Conservation (phyloP, 2,888 invertebrate species). For the Drosophila percnosoma region DNA sequence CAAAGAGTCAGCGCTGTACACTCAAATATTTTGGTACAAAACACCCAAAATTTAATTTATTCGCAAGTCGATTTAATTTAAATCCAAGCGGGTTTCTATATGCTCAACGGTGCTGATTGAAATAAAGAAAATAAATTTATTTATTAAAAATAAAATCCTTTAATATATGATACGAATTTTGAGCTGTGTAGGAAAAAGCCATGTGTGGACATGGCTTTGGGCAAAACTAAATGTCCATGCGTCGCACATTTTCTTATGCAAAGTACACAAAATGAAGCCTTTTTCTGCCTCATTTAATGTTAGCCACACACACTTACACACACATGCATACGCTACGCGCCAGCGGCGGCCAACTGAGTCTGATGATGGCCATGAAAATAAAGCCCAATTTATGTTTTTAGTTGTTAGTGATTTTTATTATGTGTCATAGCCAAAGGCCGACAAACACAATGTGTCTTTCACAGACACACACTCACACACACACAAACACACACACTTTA, state of each 20-base stretch:
- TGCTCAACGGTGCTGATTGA: background rate
- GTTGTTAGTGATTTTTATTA: constrained; percentile 80
- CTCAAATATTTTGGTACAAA: background rate
- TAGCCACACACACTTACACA: constrained; percentile 16
- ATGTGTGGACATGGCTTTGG: background rate
- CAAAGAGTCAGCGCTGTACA: background rate
- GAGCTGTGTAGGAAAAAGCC: background rate
- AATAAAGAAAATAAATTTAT: background rate
- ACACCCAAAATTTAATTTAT: background rate
- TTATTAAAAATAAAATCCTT: background rate
- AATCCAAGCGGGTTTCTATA: background rate
- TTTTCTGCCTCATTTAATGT: constrained; percentile 66
- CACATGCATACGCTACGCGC: constrained; percentile 17
- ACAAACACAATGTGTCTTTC: constrained; percentile 31
- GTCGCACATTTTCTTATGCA: constrained; percentile 67
- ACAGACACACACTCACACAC: background rate
- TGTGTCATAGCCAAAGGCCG: constrained; percentile 72
- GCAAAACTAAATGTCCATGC: constrained; percentile 12
- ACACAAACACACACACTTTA: background rate
- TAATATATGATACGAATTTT: constrained; percentile 1
- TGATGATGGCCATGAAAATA: constrained; percentile 71
- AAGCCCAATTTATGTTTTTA: constrained; percentile 78
- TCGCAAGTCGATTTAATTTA: background rate
- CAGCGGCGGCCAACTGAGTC: constrained; percentile 17
- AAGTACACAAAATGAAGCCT: constrained; percentile 67